Percentiles rank a stretch among this genome's conserved stretches.
phyloP scores from a whole-genome alignment of 1,140 invertebrate species.

The Rhynchophorus ferrugineus region DNA sequence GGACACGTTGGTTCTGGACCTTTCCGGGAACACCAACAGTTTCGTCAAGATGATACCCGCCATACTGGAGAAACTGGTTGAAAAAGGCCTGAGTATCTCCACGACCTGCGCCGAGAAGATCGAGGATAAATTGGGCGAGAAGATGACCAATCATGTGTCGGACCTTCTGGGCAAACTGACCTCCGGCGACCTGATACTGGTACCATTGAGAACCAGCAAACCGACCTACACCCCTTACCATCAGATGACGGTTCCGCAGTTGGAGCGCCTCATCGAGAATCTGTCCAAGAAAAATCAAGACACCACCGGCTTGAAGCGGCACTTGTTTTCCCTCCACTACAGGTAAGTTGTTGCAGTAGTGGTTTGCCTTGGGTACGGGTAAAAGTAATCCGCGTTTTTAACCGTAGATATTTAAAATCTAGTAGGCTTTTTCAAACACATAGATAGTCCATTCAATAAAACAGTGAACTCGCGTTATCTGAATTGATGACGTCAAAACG shows the following conservation, averaged over 20 bases:
- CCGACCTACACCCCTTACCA: constrained; percentile 30
- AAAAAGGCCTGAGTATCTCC: constrained; percentile 57
- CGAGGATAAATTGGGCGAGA: constrained; percentile 52
- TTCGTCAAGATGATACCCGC: constrained; percentile 35
- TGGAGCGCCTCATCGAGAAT: constrained; percentile 49
- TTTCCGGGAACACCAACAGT: constrained; percentile 31
- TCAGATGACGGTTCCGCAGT: constrained; percentile 39
- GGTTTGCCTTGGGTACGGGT: neutral
- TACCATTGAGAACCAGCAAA: constrained; percentile 39
- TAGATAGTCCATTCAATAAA: too few species aligned
- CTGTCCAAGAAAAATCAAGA: constrained; percentile 47
- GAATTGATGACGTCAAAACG: too few species aligned
- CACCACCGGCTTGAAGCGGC: constrained; percentile 48
- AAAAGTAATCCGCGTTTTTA: too few species aligned
- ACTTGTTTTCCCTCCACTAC: constrained; percentile 53
- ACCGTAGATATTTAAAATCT: too few species aligned
- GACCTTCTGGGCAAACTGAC: constrained; percentile 54
- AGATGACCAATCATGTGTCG: constrained; percentile 53
- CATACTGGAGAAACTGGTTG: constrained; percentile 46
- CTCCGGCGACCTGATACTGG: constrained; percentile 51
- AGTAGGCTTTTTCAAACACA: too few species aligned
- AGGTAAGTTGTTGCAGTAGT: constrained; percentile 7
- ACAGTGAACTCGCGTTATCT: too few species aligned
- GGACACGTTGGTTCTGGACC: constrained; percentile 47
- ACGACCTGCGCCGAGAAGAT: constrained; percentile 50